phyloP scores from a whole-genome alignment of 2,888 invertebrate species.

The Troides helena region DNA sequence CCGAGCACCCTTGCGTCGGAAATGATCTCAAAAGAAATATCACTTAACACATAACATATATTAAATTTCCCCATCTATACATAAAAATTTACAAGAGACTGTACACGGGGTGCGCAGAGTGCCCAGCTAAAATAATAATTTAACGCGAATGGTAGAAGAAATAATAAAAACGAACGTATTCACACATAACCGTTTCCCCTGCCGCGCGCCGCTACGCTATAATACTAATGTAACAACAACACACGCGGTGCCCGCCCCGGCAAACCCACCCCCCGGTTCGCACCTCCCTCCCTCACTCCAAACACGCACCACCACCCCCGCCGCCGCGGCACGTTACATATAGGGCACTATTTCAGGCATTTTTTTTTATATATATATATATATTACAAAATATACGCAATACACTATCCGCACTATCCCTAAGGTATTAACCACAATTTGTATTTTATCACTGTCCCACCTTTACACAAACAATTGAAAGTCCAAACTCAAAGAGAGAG shows the following conservation, averaged over 20 bases:
- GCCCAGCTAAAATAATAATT: constrained; percentile 56
- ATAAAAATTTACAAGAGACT: constrained; percentile 77
- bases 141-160: constrained; percentile 47
- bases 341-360: constrained; percentile 73
- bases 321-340: constrained; percentile 60
- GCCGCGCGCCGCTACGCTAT: constrained; percentile 36
- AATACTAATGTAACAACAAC: constrained; percentile 36
- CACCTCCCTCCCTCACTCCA: too few species aligned
- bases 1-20: constrained; percentile 45
- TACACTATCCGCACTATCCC: constrained; percentile 49
- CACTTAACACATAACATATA: constrained; percentile 71
- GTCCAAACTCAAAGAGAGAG: constrained; percentile 37
- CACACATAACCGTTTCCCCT: constrained; percentile 36
- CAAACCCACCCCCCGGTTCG: constrained; percentile 44
- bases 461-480: constrained; percentile 40
- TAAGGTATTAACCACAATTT: constrained; percentile 58
- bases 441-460: constrained; percentile 64
- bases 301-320: constrained; percentile 31
- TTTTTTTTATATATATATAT: constrained; percentile 40
- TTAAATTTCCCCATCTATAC: constrained; percentile 77
- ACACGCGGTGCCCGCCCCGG: constrained; percentile 48
- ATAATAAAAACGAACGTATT: constrained; percentile 40
- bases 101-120: constrained; percentile 63
- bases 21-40: constrained; percentile 44
- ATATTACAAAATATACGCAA: constrained; percentile 45